Conservation (phyloP, 2,113 vertebrate genomes). For the Galemys pyrenaicus region DNA sequence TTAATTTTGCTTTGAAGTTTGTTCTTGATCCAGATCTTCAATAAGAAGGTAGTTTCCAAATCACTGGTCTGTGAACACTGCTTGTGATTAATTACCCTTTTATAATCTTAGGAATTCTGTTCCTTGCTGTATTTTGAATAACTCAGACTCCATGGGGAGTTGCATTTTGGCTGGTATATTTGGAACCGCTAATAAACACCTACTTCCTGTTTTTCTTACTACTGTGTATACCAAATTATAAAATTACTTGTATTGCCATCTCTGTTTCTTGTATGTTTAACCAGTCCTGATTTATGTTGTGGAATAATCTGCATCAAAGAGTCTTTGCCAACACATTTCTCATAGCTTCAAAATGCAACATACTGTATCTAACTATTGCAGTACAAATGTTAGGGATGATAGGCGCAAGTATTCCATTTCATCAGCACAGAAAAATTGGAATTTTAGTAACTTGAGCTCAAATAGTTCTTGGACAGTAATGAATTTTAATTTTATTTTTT, state of each 20-base stretch:
- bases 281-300: slow-evolving; percentile 72
- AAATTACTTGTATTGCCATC: slow-evolving; percentile 82
- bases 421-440: slow-evolving; percentile 64
- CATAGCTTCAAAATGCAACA: slow-evolving; percentile 79
- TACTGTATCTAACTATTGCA: slow-evolving; percentile 67
- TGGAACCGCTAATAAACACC: slow-evolving; percentile 89
- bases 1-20: slow-evolving; percentile 87
- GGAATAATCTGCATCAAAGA: slow-evolving; percentile 64
- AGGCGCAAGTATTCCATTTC: slow-evolving; percentile 68
- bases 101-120: slow-evolving; percentile 89
- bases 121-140: slow-evolving; percentile 86
- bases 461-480: slow-evolving; percentile 57
- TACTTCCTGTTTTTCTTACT: slow-evolving; percentile 90
- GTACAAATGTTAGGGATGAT: slow-evolving; percentile 45
- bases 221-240: slow-evolving; percentile 85
- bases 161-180: slow-evolving; percentile 90
- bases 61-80: slow-evolving; percentile 86
- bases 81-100: slow-evolving; percentile 90
- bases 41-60: slow-evolving; percentile 87
- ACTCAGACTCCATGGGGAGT: slow-evolving; percentile 86
- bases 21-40: slow-evolving; percentile 86
- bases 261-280: slow-evolving; percentile 72
- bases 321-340: slow-evolving; percentile 80
- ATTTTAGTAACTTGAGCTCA: slow-evolving; percentile 43
- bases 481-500: slow-evolving; percentile 40